Evolutionary conservation across 1,140 invertebrate genomes (phyloP).

Genomic region (Brachionus angularis): DNA sequence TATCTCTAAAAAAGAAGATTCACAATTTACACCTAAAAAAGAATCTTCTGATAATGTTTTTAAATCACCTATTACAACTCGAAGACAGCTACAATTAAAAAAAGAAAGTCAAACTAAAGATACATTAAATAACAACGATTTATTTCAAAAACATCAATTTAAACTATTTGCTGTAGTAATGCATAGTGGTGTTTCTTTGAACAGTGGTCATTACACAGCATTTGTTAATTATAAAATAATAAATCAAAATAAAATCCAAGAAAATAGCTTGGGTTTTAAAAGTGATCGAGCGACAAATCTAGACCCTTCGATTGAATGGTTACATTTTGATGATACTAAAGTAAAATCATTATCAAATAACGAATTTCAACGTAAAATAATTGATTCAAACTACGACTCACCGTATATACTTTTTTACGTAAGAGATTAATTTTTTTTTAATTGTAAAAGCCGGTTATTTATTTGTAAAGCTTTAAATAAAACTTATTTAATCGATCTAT

Average conservation of each 20-base stretch:
- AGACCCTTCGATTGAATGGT: too few species aligned
- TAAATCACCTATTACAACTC: too few species aligned
- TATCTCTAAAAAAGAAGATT: not conserved
- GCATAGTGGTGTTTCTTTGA: conserved; percentile 28
- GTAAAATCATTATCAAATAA: conserved; percentile 21
- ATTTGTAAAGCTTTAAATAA: too few species aligned
- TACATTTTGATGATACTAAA: conserved; percentile 36
- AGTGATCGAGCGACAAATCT: too few species aligned
- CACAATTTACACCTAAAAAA: not conserved
- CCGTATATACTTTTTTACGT: conserved; percentile 26
- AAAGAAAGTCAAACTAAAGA: too few species aligned
- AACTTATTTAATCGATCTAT: too few species aligned
- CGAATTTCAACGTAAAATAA: conserved; percentile 38
- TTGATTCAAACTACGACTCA: conserved; percentile 34
- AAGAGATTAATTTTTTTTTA: conserved; percentile 13
- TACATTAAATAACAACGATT: too few species aligned
- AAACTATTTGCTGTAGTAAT: not conserved
- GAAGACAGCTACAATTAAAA: too few species aligned
- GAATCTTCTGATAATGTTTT: too few species aligned
- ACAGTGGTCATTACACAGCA: conserved; percentile 26
- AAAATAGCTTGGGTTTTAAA: too few species aligned
- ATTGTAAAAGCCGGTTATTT: too few species aligned
- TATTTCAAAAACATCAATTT: conserved; percentile 20
- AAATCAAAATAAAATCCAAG: conserved; percentile 14
- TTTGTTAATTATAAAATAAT: conserved; percentile 33